Base-by-base conservation (phyloP, 2,797 vertebrate species). In the Siniperca scherzeri region DNA sequence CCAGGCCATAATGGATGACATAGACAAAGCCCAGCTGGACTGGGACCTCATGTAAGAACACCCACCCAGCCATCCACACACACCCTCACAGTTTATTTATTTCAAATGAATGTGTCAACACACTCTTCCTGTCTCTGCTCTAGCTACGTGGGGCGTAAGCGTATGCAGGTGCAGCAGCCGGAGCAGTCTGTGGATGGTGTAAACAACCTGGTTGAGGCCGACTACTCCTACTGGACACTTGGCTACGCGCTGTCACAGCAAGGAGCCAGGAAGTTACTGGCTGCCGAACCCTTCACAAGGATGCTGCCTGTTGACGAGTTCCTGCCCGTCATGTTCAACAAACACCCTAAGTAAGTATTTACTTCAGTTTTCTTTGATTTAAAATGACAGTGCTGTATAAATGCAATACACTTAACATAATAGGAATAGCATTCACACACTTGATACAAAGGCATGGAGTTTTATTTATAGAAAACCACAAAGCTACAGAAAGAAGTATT, bases 31-130 rank as follows among this genome's bases (percentile, higher is more conserved):
- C 83, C 95, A 96, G 91, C 95, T 99, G 88, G 97, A 98, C 89
- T 99, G 98, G 98, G 98, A 99, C 81, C 96, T 99, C 72, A 98
- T 99, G 98, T 99, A 93, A 97, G 96, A 96, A 72, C 50, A 25
- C 16, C 2, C 8, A 52, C 25, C 4, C 55, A 67, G 30, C 12
- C 42, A 56, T 6, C 21, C 42, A 71, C 53, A 27, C 52, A 53
- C 17, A 27, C n/a, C 9, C 46, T 33, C 27, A 9, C 33, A 53
- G 30, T 14, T 57, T 12, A 30, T 56, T 11, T 0, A 38, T 48
- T 33, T 1, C 38, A 70, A 22, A 62, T 17, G 21, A 66, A 64
- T 33, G 8, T 3, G 46, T 53, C 27, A 30, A 27, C 57, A 7
- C 50, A 2, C 19, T 74, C 22, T 53, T 2, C 48, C 62, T 77